Base-by-base conservation (phyloP, 2,113 vertebrate species). In the Heloderma charlesbogerti region DNA sequence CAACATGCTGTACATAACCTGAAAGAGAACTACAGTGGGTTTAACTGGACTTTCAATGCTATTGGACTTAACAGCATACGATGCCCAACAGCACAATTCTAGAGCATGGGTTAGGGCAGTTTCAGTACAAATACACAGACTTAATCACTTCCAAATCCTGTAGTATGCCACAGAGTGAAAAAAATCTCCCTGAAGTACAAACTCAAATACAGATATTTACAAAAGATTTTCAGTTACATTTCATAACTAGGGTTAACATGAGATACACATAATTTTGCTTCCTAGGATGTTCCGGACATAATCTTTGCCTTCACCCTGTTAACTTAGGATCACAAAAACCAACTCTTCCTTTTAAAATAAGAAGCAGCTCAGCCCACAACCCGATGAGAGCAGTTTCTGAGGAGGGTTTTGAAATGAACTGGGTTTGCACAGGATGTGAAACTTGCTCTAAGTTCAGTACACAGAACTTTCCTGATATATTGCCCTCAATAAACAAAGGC, bases 1-100 rank as follows among this genome's bases (percentile, higher is more conserved):
- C 97, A 97, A 93, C 97, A 97, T 97, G 97, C 96, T 97, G 93
- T 96, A 97, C 94, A 97, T 95, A 97, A 96, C 78, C 92, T 96
- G 94, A 95, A 97, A 95, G 94, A 94, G 86, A 97, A 96, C 95
- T 96, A 97, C 96, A 92, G 94, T 86, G 91, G 93, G 94, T 94
- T 96, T 88, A 85, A 95, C 93, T 95, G 96, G 93, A 95, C 86
- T 96, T 92, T 40, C 94, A 86, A 90, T 86, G 92, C 91, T 89
- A 87, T 89, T 86, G 84, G 82, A 48, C 92, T 85, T 90, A 78
- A 71, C 15, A 78, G 37, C 74, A 88, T 15, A 95, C 66, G 72
- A 22, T 87, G 95, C 63, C 84, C 96, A 96, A 84, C 81, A 22
- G 85, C 95, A 74, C 87, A 31, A 27, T 34, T 79, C 92, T 91